Evolutionary conservation across 2,888 invertebrate species (phyloP).

Genomic region (Megastigmus dorsalis): DNA sequence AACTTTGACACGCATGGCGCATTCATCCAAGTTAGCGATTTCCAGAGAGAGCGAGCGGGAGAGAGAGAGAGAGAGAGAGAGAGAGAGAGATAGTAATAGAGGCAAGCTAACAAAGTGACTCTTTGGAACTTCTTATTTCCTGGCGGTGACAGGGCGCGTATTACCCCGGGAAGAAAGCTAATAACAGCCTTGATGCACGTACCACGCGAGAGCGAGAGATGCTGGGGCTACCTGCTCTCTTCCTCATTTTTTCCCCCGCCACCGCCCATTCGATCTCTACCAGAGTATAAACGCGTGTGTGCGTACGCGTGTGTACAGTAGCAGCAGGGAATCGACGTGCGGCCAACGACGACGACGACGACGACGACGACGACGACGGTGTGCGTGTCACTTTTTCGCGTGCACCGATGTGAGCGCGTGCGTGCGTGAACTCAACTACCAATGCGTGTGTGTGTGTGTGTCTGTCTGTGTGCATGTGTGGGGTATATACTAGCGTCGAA

Average conservation of each 20-base stretch:
- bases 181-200: constrained; percentile 64
- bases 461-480: neutral
- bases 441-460: neutral
- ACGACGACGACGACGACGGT: too few relatives aligned
- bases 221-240: constrained; percentile 61
- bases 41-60: neutral
- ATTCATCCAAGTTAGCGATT: constrained; percentile 18
- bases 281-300: too few relatives aligned
- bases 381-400: constrained; percentile 30
- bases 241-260: constrained; percentile 24
- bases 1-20: constrained; percentile 39
- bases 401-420: constrained; percentile 25
- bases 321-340: constrained; percentile 53
- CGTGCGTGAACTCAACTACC: constrained; percentile 5
- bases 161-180: constrained; percentile 70
- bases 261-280: constrained; percentile 6
- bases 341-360: neutral
- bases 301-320: neutral
- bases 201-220: constrained; percentile 32
- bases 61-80: constrained; percentile 29
- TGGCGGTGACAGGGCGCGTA: constrained; percentile 72
- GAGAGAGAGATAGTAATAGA: constrained; percentile 20
- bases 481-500: constrained; percentile 52
- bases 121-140: constrained; percentile 67
- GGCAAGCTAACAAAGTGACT: constrained; percentile 57